phyloP scores from a whole-genome alignment of 2,797 vertebrate species.

The Falco rusticolus region DNA sequence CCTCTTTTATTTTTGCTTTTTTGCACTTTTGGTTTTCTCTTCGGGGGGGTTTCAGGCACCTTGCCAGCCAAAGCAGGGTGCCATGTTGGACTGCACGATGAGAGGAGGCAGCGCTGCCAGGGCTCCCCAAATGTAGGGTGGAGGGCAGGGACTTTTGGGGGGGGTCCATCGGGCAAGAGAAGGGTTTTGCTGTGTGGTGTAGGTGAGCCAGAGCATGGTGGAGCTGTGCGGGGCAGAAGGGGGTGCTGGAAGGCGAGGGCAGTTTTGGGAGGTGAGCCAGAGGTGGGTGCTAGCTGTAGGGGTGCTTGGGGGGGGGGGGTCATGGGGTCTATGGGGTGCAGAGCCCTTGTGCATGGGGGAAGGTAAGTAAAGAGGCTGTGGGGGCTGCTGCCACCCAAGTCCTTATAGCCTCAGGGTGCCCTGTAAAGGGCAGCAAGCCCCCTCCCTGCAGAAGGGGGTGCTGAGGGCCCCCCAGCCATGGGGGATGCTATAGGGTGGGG shows the following conservation, averaged over 20 bases:
- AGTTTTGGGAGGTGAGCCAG: not conserved
- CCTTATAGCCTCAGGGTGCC: not conserved
- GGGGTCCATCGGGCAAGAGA: not conserved
- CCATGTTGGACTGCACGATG: fast-evolving
- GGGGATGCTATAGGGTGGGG: not conserved
- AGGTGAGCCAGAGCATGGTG: not conserved
- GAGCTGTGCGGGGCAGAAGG: not conserved
- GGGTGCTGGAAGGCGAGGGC: too few relatives aligned
- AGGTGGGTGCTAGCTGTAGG: too few relatives aligned
- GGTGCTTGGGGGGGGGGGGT: not conserved
- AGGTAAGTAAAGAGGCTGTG: not conserved
- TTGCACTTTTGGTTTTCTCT: not conserved
- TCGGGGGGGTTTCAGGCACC: fast-evolving
- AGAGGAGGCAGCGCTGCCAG: fast-evolving
- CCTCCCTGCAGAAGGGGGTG: not conserved
- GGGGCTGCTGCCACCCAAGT: not conserved
- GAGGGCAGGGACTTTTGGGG: too few relatives aligned
- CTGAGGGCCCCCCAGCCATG: not conserved
- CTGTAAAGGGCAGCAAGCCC: not conserved
- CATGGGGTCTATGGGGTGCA: not conserved
- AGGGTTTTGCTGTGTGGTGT: not conserved
- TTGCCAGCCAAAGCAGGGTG: fast-evolving
- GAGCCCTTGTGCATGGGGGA: not conserved
- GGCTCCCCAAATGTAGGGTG: not conserved
- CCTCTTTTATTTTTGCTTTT: too few relatives aligned